Base-by-base conservation (phyloP, 2,113 vertebrate genomes). In the Lucifuga dentata region DNA sequence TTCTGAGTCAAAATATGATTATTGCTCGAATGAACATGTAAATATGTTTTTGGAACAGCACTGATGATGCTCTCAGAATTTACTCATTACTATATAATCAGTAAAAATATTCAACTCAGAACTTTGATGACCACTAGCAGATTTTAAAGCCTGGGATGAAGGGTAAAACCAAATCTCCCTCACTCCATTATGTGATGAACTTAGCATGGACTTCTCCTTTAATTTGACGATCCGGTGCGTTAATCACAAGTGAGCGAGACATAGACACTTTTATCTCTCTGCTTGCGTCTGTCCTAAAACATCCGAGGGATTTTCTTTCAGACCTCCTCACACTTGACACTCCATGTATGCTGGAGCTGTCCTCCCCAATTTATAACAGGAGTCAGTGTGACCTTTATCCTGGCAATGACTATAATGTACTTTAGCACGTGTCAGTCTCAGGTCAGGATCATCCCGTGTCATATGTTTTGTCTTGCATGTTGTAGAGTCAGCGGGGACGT, bases 321-420 rank as follows among this genome's bases (percentile, higher is more conserved):
- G 86, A 75, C 83, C 78, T 78, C 84, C 87, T 92, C 89, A 84
- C 87, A 89, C 91, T 90, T 84, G 88, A 92, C 90, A 89, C 90
- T 80, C 60, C 70, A 76, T 87, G 87, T 90, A 89, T 90, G 87
- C 84, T 79, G 68, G 78, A 89, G 89, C 93, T 92, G 91, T 93
- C 93, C 90, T 68, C 74, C 92, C 85, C 76, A 87, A 91, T 93
- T 91, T 92, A 88, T 85, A 89, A 46, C 82, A 86, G 73, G 65
- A 86, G 76, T 71, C 90, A 90, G 87, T 84, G 86, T 93, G 92
- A 93, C 92, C 93, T 94, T 93, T 93, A 92, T 92, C 77, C 82
- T 9, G 69, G 88, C 88, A 48, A 78, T 92, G 91, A 91, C 87
- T 87, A 52, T 92, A 91, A 93, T 92, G 89, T 84, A 84, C 85